Conservation (phyloP, 2,888 invertebrate species). For the Rhaphigaster nebulosa region DNA sequence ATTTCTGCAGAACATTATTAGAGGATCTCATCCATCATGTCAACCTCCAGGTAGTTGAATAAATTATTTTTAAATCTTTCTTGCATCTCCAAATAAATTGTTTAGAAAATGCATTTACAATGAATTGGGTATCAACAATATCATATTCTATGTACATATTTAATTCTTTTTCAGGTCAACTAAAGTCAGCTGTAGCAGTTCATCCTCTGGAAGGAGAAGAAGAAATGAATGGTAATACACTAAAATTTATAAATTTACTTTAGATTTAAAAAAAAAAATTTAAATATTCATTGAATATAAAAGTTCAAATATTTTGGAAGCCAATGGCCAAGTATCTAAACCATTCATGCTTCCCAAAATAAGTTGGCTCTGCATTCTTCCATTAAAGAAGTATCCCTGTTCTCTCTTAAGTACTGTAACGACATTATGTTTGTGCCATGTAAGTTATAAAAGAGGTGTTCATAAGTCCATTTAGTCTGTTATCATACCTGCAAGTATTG, state of each 20-base stretch:
- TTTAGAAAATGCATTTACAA: neutral
- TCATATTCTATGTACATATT: slow-evolving; percentile 57
- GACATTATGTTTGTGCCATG: too few species aligned
- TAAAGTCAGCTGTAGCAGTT: slow-evolving; percentile 63
- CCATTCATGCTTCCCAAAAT: neutral
- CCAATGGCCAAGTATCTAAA: neutral
- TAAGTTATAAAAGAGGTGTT: too few species aligned
- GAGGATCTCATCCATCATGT: slow-evolving; percentile 71
- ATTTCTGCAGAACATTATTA: slow-evolving; percentile 81
- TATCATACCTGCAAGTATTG: too few species aligned
- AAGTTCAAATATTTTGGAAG: neutral
- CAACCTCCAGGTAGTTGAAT: slow-evolving; percentile 65
- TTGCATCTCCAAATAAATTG: neutral
- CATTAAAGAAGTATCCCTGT: neutral
- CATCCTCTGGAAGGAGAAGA: slow-evolving; percentile 64
- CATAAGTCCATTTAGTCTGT: too few species aligned
- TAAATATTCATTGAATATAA: neutral
- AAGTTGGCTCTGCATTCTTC: neutral
- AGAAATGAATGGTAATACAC: slow-evolving; percentile 57
- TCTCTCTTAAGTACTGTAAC: too few species aligned
- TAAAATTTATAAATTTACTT: neutral
- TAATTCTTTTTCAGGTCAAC: slow-evolving; percentile 63
- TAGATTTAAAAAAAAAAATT: neutral
- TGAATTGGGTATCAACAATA: neutral
- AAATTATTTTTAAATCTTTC: neutral